A percentile compares a stretch with the other conserved stretches of the same genome.
phyloP scores from a whole-genome alignment of 2,797 vertebrate genomes.

The Syndactyla subalaris region DNA sequence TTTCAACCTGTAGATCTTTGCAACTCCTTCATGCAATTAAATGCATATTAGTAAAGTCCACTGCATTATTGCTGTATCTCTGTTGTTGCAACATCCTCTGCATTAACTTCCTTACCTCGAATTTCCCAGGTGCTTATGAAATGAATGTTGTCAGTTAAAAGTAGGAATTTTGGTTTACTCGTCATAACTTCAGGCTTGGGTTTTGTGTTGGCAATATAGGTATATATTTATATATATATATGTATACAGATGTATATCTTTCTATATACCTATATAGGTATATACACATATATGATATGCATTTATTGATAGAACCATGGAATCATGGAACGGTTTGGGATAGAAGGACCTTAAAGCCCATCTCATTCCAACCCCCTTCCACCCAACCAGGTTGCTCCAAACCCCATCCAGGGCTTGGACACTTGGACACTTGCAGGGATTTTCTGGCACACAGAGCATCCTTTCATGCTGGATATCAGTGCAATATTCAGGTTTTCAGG shows the following conservation, averaged over 20 bases:
- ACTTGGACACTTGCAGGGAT: neutral
- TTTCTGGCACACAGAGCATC: neutral
- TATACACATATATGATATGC: rapidly evolving
- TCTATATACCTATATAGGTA: neutral
- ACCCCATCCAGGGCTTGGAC: rapidly evolving
- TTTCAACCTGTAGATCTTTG: neutral
- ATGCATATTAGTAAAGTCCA: neutral
- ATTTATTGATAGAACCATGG: neutral
- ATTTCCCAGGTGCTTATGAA: neutral
- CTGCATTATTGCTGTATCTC: neutral
- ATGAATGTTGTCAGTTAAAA: neutral
- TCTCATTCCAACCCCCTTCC: neutral
- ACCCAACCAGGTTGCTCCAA: neutral
- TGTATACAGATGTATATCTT: neutral
- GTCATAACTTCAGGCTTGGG: neutral
- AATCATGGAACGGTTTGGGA: neutral
- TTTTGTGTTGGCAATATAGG: neutral
- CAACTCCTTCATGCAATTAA: neutral
- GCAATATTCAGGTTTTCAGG: neutral
- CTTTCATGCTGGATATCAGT: neutral
- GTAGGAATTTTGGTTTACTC: neutral
- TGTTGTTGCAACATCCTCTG: neutral
- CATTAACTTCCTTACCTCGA: neutral
- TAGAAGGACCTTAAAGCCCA: neutral
- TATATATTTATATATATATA: neutral